Evolutionary conservation across 2,113 vertebrate species (phyloP), one percentile per base, ranked within the genome.

Genomic region (Passerina amoena): DNA sequence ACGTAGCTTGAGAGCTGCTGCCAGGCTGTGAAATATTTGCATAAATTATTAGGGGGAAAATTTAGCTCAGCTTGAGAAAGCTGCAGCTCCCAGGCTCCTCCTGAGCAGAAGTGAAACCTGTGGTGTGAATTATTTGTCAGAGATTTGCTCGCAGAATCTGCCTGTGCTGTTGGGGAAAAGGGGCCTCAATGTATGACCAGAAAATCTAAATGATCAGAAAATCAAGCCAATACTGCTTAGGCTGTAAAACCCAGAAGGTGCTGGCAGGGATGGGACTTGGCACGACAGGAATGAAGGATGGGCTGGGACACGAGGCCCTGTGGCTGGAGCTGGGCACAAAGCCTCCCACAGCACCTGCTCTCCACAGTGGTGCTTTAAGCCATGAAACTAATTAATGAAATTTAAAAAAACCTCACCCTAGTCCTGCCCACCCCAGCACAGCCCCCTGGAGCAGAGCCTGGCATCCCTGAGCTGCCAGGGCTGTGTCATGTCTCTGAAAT

Each of bases 1-100:
- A 51, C 2, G 13, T 12, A 45, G 61, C 37, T 70, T 40, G 70
- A 33, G 42, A 85, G 6, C 45, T 3, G 5, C 40, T 63, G 73
- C 81, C 53, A 71, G 91, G 86, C 77, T 69, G 54, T 50, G 84
- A 75, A 24, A 2, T 30, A 77, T 91, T 94, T 95, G 96, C 93
- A 82, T 89, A 72, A 69, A 66, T 66, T n/a, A 57, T 78, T 51
- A 53, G 54, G 38, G 44, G 80, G 14, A 7, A 94, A 87, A 63
- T 61, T 31, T 35, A 56, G 61, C 80, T 76, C 70, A 54, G 90
- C 82, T 44, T 95, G 84, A 85, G 89, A 82, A 79, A 91, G 78
- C 87, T 82, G 69, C 86, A 87, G 77, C 51, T 69, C n/a, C 11
- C 77, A 54, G 79, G 75, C 78, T 86, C 90, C 66, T 93, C 3